phyloP scores from a whole-genome alignment of 2,888 invertebrate genomes.

The Cephus nigrinus region DNA sequence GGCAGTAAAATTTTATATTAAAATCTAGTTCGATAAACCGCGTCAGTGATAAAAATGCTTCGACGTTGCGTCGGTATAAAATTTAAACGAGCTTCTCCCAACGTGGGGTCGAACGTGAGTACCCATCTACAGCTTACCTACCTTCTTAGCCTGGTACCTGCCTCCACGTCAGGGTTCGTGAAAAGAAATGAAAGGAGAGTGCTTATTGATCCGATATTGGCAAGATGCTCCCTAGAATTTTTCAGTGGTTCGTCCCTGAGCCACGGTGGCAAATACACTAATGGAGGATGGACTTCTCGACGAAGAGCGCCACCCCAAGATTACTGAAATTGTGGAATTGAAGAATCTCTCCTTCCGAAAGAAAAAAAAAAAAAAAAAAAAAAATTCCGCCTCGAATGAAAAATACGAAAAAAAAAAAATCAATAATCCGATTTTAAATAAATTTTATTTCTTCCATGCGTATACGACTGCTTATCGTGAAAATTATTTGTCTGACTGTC shows the following conservation, averaged over 20 bases:
- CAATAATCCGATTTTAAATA: no score
- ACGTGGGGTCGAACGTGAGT: conserved; percentile 7
- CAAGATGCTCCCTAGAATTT: conserved; percentile 12
- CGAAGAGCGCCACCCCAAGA: background rate
- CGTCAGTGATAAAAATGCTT: conserved; percentile 34
- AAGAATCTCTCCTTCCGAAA: background rate
- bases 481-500: background rate
- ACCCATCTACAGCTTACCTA: background rate
- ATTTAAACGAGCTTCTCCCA: conserved; percentile 26
- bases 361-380: background rate
- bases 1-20: conserved; percentile 32
- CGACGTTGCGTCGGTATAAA: conserved; percentile 38
- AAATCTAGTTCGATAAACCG: conserved; percentile 34
- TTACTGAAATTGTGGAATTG: background rate
- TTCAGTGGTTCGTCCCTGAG: background rate
- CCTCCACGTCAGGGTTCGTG: background rate
- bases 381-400: no score
- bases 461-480: background rate
- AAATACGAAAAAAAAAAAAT: no score
- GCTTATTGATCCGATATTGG: conserved; percentile 18
- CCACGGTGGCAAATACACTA: background rate
- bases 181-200: background rate
- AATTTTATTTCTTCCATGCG: background rate
- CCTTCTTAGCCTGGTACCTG: background rate
- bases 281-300: background rate